These are phyloP conservation scores for Megathymus violae DNA, from an alignment of 1,140 invertebrate species.

Conservation along the genomic window DNA sequence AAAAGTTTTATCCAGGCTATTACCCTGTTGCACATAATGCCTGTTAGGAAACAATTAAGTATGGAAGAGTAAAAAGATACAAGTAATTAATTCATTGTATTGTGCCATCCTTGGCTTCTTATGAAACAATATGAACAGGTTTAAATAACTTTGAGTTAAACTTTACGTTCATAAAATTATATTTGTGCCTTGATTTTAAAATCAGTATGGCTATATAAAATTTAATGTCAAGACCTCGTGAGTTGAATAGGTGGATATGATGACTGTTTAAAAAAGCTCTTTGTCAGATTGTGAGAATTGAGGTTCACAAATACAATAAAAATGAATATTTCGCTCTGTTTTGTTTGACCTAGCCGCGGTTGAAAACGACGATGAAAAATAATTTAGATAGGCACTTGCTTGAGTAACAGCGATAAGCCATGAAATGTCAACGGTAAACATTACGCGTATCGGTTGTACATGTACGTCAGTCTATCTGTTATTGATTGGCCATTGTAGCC, in stretches of 20 bases:
- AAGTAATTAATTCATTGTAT: neutral
- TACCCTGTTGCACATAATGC: neutral
- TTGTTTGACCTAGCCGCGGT: constrained; percentile 23
- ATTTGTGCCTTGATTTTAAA: no score
- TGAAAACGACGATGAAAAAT: neutral
- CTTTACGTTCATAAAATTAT: no score
- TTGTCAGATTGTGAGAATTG: constrained; percentile 21
- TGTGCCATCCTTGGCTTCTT: neutral
- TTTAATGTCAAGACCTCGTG: constrained; percentile 1
- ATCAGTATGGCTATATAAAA: neutral
- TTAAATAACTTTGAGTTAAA: no score
- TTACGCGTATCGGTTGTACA: no score
- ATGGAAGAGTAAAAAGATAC: neutral
- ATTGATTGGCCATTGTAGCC: no score
- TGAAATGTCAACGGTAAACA: no score
- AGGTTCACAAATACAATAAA: constrained; percentile 13
- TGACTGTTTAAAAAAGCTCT: constrained; percentile 18
- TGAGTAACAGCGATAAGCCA: neutral
- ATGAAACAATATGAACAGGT: no score
- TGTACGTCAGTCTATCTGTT: no score
- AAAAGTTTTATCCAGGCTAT: neutral
- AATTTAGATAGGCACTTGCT: neutral
- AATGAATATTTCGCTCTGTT: constrained; percentile 23
- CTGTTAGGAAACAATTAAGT: neutral
- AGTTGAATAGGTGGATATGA: constrained; percentile 14